phyloP scores from a whole-genome alignment of 2,888 invertebrate genomes.

The Chrysotoxum bicinctum region DNA sequence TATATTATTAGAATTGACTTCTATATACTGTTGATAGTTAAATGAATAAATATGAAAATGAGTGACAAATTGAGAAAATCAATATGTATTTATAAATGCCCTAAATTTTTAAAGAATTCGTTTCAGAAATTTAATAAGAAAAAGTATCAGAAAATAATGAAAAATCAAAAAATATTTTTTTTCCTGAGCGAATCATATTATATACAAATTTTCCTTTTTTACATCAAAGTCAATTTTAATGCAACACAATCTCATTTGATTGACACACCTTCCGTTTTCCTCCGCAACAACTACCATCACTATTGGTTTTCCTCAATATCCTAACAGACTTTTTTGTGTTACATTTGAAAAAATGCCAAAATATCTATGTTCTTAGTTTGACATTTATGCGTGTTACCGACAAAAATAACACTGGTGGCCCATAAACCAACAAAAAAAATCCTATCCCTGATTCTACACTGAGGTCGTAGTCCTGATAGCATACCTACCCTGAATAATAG shows the following conservation, averaged over 20 bases:
- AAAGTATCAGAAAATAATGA: too few species aligned
- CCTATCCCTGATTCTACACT: conserved; percentile 13
- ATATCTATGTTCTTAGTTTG: neutral
- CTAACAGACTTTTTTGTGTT: neutral
- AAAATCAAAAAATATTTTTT: too few species aligned
- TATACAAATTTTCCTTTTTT: neutral
- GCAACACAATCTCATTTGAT: conserved; percentile 6
- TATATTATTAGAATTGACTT: too few species aligned
- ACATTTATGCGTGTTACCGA: conserved; percentile 47
- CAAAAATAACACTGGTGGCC: conserved; percentile 18
- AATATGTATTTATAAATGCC: too few species aligned
- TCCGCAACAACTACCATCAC: neutral
- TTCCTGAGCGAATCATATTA: too few species aligned
- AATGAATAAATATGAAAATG: too few species aligned
- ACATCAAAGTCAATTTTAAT: neutral
- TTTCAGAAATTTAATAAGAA: too few species aligned
- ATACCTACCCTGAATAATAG: neutral
- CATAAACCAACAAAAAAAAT: conserved; percentile 42
- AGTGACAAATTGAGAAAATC: too few species aligned
- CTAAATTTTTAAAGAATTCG: too few species aligned
- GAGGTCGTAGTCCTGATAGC: conserved; percentile 41
- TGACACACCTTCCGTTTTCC: neutral
- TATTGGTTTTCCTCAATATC: conserved; percentile 25
- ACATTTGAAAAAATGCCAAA: conserved; percentile 51
- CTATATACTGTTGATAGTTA: too few species aligned